phyloP scores from a whole-genome alignment of 2,888 invertebrate species.

The Rhingia campestris region DNA sequence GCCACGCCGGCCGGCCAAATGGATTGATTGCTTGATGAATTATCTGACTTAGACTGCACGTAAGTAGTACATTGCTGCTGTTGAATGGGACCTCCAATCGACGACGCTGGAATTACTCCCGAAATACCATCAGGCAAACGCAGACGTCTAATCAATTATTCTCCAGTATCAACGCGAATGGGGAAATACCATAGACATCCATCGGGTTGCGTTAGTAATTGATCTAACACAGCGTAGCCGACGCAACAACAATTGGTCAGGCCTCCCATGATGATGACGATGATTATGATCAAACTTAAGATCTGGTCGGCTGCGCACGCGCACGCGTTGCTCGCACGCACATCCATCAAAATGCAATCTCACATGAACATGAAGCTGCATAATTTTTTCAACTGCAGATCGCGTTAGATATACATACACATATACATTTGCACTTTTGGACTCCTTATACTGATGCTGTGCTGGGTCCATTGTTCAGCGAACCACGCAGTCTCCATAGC shows the following conservation, averaged over 20 bases:
- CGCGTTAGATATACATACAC: conserved; percentile 21
- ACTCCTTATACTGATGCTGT: neutral
- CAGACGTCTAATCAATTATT: conserved; percentile 57
- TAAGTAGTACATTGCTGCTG: conserved; percentile 9
- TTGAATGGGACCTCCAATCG: conserved; percentile 14
- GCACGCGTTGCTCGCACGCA: conserved; percentile 48
- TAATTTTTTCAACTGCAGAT: conserved; percentile 53
- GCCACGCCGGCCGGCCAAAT: conserved; percentile 8
- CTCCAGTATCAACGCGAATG: conserved; percentile 38
- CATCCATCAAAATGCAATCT: conserved; percentile 52
- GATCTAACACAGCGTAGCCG: conserved; percentile 33
- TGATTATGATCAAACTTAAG: conserved; percentile 32
- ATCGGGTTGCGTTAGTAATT: conserved; percentile 42
- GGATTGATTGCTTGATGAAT: conserved; percentile 55
- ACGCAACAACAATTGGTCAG: conserved; percentile 50
- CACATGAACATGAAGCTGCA: conserved; percentile 41
- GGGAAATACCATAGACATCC: conserved; percentile 40
- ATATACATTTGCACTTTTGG: conserved; percentile 14
- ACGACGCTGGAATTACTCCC: conserved; percentile 31
- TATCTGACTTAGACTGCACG: conserved; percentile 26
- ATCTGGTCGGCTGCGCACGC: conserved; percentile 32
- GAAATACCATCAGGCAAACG: conserved; percentile 43
- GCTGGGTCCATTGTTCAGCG: conserved; percentile 20
- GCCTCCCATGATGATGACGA: conserved; percentile 39
- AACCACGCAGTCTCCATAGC: conserved; percentile 25